Conservation (phyloP, 2,113 vertebrate species). For the Archocentrus centrarchus region DNA sequence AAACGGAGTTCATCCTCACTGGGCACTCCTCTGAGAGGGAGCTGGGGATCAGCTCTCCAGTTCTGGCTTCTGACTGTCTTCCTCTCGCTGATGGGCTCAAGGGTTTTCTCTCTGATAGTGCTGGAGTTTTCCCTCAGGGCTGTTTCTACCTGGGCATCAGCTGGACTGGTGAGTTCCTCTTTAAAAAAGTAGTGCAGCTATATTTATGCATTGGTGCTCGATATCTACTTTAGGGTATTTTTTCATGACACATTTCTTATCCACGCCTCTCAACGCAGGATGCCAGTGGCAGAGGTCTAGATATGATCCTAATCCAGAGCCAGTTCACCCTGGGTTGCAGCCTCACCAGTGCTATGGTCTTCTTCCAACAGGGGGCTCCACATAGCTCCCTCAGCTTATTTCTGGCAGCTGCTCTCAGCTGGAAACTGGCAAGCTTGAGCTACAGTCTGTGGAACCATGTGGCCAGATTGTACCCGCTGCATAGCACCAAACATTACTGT, state of each 20-base stretch:
- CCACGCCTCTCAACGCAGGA: slow-evolving; percentile 39
- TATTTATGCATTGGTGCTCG: neutral
- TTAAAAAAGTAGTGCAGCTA: neutral
- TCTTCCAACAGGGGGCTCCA: slow-evolving; percentile 87
- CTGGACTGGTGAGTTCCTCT: slow-evolving; percentile 77
- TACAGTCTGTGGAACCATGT: slow-evolving; percentile 77
- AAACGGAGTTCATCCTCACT: slow-evolving; percentile 12
- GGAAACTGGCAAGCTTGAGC: slow-evolving; percentile 66
- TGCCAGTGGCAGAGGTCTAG: slow-evolving; percentile 45
- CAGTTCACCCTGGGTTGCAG: slow-evolving; percentile 90
- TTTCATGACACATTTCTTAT: slow-evolving; percentile 12
- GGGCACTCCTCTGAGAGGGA: slow-evolving; percentile 20
- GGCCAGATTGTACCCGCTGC: slow-evolving; percentile 82
- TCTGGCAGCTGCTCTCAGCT: slow-evolving; percentile 83
- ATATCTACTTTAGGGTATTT: neutral
- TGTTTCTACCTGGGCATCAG: slow-evolving; percentile 73
- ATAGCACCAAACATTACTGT: slow-evolving; percentile 83
- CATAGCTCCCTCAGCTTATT: slow-evolving; percentile 82
- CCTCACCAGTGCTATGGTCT: slow-evolving; percentile 83
- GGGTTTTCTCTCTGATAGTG: slow-evolving; percentile 86
- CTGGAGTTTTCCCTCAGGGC: slow-evolving; percentile 90
- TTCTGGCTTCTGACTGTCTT: slow-evolving; percentile 76
- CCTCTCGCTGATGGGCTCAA: slow-evolving; percentile 81
- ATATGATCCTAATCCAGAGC: slow-evolving; percentile 82
- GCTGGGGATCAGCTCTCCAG: slow-evolving; percentile 72